Percentiles rank a stretch among this genome's conserved stretches.
These are phyloP conservation scores for Oryctes rhinoceros DNA, from an alignment of 1,140 invertebrate genomes.

Conservation along the genomic window DNA sequence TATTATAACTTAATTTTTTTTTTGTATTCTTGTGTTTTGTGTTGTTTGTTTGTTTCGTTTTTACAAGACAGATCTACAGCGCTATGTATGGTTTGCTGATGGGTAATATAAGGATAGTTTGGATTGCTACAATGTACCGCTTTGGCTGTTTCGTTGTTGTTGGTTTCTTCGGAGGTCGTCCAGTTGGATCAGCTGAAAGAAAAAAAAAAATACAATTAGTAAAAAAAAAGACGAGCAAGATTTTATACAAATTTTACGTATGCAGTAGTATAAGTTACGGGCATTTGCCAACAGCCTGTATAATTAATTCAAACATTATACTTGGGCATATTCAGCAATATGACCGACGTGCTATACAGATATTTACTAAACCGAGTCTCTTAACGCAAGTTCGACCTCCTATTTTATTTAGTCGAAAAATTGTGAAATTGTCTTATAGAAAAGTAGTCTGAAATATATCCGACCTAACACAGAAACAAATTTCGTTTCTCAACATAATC, in stretches of 20 bases:
- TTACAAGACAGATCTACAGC: constrained; percentile 17
- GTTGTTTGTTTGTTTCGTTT: not conserved
- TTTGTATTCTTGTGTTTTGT: not conserved
- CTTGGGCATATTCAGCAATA: too few relatives aligned
- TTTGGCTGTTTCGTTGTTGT: constrained; percentile 50
- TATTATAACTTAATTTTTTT: not conserved
- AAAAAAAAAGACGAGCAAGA: constrained; percentile 22
- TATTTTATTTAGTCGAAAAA: too few relatives aligned
- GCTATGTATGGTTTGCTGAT: constrained; percentile 1
- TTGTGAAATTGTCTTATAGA: too few relatives aligned
- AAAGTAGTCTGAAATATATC: too few relatives aligned
- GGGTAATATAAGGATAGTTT: not conserved
- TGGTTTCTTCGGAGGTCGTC: constrained; percentile 65
- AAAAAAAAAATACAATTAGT: constrained; percentile 36
- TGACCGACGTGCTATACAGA: too few relatives aligned
- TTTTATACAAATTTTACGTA: not conserved
- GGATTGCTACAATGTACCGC: constrained; percentile 52
- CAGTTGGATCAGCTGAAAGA: constrained; percentile 69
- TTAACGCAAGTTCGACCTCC: too few relatives aligned
- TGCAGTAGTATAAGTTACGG: too few relatives aligned
- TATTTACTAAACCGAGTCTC: too few relatives aligned
- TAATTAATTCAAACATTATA: too few relatives aligned
- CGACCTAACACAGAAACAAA: too few relatives aligned
- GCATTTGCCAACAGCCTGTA: too few relatives aligned
- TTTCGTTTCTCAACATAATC: too few relatives aligned